Conservation (phyloP, 2,888 invertebrate species). For the Ecliptopera silaceata region DNA sequence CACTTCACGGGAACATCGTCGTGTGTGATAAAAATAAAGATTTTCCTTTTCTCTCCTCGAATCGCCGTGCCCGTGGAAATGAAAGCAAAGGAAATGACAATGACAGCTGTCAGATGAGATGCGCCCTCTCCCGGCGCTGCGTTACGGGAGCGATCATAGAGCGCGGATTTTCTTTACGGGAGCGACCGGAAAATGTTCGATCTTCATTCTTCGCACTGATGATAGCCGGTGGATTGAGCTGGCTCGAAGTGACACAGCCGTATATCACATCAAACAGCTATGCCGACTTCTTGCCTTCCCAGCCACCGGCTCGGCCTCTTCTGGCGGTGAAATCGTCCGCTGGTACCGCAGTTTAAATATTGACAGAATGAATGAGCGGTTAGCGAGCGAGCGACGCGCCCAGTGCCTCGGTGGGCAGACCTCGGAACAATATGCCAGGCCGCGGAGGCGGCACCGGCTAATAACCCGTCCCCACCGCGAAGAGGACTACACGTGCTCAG, state of each 20-base stretch:
- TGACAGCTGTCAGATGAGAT: slow-evolving; percentile 74
- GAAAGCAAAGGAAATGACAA: slow-evolving; percentile 53
- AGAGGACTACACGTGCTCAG: slow-evolving; percentile 79
- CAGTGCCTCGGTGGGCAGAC: slow-evolving; percentile 75
- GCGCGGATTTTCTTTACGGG: slow-evolving; percentile 59
- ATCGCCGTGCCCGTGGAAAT: slow-evolving; percentile 49
- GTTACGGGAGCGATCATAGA: slow-evolving; percentile 72
- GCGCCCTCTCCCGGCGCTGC: slow-evolving; percentile 67
- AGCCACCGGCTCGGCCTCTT: slow-evolving; percentile 75
- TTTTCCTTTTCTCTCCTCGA: slow-evolving; percentile 55
- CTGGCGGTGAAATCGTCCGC: slow-evolving; percentile 54
- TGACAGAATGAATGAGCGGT: slow-evolving; percentile 69
- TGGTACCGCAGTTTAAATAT: slow-evolving; percentile 69
- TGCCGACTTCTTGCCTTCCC: slow-evolving; percentile 95
- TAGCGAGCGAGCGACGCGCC: slow-evolving; percentile 71
- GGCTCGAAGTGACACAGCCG: slow-evolving; percentile 94
- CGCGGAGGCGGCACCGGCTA: slow-evolving; percentile 82
- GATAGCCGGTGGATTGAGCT: slow-evolving; percentile 85
- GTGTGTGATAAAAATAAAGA: slow-evolving; percentile 80
- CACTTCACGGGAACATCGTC: slow-evolving; percentile 82
- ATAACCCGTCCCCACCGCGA: slow-evolving; percentile 83
- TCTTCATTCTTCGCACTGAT: slow-evolving; percentile 50
- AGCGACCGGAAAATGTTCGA: slow-evolving; percentile 61
- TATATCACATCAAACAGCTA: slow-evolving; percentile 89
- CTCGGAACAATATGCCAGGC: slow-evolving; percentile 81